A percentile compares a stretch with the other conserved stretches of the same genome.
These are phyloP conservation scores for Smutsia gigantea DNA, from an alignment of 2,797 vertebrate genomes.

Conservation along the genomic window DNA sequence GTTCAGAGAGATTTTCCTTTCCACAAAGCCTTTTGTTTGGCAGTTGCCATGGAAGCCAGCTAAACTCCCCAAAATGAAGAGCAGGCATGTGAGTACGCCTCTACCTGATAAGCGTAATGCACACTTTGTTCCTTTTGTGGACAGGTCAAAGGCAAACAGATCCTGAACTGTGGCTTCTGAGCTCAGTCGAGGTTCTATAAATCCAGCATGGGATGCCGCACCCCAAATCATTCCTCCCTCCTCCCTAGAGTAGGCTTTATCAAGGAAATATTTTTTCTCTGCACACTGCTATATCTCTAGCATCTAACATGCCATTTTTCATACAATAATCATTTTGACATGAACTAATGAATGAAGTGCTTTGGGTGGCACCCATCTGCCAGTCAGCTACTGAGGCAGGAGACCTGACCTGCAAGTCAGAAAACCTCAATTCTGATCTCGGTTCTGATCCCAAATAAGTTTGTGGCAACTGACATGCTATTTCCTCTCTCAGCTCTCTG, in stretches of 20 bases:
- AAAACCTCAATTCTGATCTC: neutral
- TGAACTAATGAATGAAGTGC: neutral
- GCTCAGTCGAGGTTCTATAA: neutral
- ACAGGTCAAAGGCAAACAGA: neutral
- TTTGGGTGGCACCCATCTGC: neutral
- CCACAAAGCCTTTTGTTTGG: neutral
- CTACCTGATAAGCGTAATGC: neutral
- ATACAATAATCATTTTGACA: neutral
- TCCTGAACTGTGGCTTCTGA: neutral
- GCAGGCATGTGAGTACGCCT: neutral
- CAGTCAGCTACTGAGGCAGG: neutral
- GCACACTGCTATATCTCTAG: neutral
- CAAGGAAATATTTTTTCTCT: neutral
- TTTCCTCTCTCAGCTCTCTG: neutral
- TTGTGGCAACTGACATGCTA: neutral
- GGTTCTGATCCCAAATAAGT: neutral
- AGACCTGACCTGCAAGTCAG: neutral
- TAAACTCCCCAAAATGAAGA: neutral
- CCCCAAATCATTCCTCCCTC: too few species aligned
- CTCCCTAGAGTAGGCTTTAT: neutral
- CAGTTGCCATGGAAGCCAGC: neutral
- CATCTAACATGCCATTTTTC: neutral
- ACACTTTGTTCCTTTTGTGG: neutral
- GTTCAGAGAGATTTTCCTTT: conserved; percentile 16
- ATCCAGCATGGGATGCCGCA: neutral